Evolutionary conservation across 2,113 vertebrate species (phyloP).

Genomic region (Tupaia tana): DNA sequence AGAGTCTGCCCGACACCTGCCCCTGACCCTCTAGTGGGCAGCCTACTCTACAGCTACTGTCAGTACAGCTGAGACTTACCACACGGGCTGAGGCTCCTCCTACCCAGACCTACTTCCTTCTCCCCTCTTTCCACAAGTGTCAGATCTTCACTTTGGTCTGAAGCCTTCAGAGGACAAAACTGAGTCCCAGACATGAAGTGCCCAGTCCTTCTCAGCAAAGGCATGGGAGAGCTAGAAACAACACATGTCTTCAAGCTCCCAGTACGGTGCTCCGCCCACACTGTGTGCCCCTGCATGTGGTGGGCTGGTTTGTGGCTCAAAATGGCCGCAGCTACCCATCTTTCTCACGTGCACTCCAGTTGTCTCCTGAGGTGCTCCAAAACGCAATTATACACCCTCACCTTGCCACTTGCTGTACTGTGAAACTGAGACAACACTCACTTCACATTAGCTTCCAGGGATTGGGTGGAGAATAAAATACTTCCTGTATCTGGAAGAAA

Average conservation of each 20-base stretch:
- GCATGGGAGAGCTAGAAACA: neutral
- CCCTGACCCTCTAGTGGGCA: neutral
- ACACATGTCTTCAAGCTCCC: neutral
- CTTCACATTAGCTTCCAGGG: slow-evolving; percentile 7
- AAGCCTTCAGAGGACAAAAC: neutral
- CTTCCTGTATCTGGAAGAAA: slow-evolving; percentile 16
- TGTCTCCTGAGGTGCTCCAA: neutral
- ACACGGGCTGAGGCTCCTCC: neutral
- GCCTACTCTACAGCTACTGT: neutral
- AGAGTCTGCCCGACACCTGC: neutral
- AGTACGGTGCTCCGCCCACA: neutral
- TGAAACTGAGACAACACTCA: neutral
- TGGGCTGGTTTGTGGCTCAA: neutral
- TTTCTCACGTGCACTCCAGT: neutral
- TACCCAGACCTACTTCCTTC: neutral
- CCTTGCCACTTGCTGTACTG: neutral
- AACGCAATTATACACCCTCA: neutral
- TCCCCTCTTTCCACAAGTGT: neutral
- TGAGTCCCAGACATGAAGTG: neutral
- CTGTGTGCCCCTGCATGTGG: neutral
- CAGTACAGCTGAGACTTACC: neutral
- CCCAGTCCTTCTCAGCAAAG: neutral
- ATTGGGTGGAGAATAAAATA: slow-evolving; percentile 38
- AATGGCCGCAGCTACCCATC: neutral
- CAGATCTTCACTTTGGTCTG: neutral